Base-by-base conservation (phyloP, 2,888 invertebrate species). In the Galeopsomyia nigrocyanea region DNA sequence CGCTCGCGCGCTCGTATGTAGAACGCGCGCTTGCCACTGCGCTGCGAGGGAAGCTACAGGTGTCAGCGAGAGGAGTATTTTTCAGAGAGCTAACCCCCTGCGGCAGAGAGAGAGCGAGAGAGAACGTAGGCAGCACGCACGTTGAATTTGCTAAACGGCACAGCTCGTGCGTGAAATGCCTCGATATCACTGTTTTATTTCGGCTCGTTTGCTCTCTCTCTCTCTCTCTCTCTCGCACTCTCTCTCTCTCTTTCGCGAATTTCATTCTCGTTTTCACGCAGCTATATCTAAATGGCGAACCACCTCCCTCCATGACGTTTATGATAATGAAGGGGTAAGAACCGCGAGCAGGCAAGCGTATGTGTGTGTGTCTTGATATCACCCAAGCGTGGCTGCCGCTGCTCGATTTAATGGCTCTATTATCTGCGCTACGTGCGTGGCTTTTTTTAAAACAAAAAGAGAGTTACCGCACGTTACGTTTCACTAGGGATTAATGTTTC, bases 91-190 rank as follows among this genome's bases (percentile, higher is more conserved):
- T 77, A 75, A 73, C 64, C 77, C 77, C 79, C 80, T 80, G 81
- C 82, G 81, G 81, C 80, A 79, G 80, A 78, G 79, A 78, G 78
- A 39, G 76, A 75, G 77, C 74, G 71, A 76, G 73, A 75, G 76
- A 76, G 76, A 73, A 78, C 75, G 77, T 77, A 78, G 80, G 80
- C 81, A 82, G 86, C 83, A 85, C 86, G 86, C 85, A 85, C 85
- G 84, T 81, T 86, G 86, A 86, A 86, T 86, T 84, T 82, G 84
- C 83, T 86, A 86, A 86, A 84, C 85, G 86, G 79, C 85, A 80
- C 79, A 83, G 81, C 84, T 86, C 86, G 86, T 86, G 86, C 86
- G 85, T 86, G 85, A 86, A 86, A 86, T 85, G 85, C 84, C 82
- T 84, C 82, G 85, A 86, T 86, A 86, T 86, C 83, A 83, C 85